Base-by-base conservation (phyloP, 2,888 invertebrate genomes). In the Ophioninae sp. region DNA sequence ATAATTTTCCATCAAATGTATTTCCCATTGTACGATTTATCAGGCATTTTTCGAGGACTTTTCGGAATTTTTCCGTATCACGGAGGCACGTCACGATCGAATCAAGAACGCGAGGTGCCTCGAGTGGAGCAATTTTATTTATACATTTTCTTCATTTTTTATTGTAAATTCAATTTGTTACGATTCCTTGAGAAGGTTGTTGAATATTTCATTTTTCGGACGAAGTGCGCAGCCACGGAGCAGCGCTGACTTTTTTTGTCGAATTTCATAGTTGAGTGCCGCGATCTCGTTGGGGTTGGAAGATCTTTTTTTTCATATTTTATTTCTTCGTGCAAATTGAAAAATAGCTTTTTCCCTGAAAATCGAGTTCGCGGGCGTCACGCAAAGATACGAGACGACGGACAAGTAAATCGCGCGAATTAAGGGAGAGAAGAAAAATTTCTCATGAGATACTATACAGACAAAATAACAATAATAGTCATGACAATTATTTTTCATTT, bases 141-240 rank as follows among this genome's bases (percentile, higher is more conserved):
- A 20, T 21, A 59, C 20, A 8, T 59, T 21, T 59, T 59, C 20
- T 21, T 59, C 20, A n/a, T 6, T 7, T 59, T 59, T 59, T 59
- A 6, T 21, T 21, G 59, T 59, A 8, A 59, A 59, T 59, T 70
- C 69, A 87, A 87, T 89, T 90, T 88, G 87, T 82, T 82, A 85
- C 85, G 81, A 82, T 77, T 72, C 62, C 50, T 85, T 84, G 37
- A 5, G 39, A 83, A 86, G 87, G 88, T 88, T 87, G 87, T 87
- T 86, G 85, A 84, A 87, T 89, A 90, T 89, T 88, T 87, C 86
- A 90, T 90, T 88, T 86, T 83, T 82, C 74, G 83, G 83, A 85
- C 85, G 85, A 74, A 65, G 80, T 20, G 21, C 21, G n/a, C 8
- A 20, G 6, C 10, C 0, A 0, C 5, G 6, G 20, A 20, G 6